These are phyloP conservation scores for Pelochelys cantorii DNA, from an alignment of 2,797 vertebrate genomes.

Conservation along the genomic window DNA sequence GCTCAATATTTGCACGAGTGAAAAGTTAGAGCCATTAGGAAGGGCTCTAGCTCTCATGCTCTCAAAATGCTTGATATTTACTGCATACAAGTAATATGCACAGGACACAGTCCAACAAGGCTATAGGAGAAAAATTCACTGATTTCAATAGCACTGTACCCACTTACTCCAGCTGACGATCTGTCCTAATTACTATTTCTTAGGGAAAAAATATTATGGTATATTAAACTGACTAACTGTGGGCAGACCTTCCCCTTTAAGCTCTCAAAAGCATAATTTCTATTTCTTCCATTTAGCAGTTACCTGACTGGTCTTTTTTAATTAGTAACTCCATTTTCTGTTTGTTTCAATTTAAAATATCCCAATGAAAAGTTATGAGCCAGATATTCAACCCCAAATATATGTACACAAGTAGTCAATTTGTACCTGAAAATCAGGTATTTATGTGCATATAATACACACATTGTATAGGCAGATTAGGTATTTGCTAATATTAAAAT, in stretches of 20 bases:
- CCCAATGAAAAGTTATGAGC: conserved; percentile 33
- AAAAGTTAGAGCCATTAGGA: background rate
- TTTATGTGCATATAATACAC: background rate
- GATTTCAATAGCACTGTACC: background rate
- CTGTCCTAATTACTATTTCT: background rate
- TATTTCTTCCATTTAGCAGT: conserved; percentile 22
- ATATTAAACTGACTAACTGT: background rate
- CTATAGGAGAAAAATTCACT: background rate
- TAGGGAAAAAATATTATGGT: background rate
- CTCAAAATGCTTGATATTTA: background rate
- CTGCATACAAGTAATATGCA: background rate
- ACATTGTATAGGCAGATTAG: background rate
- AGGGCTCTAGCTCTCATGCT: background rate
- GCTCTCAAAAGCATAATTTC: conserved; percentile 17
- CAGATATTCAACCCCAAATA: background rate
- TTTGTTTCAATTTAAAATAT: background rate
- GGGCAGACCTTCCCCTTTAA: background rate
- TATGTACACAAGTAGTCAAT: background rate
- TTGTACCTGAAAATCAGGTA: background rate
- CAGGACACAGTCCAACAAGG: background rate
- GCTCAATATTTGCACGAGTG: background rate
- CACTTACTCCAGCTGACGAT: accelerated
- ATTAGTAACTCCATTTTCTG: background rate
- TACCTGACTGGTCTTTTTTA: background rate
- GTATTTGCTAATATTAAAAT: background rate